These are phyloP conservation scores for Trissoscelio sp. DNA, from an alignment of 2,888 invertebrate species.

Conservation along the genomic window DNA sequence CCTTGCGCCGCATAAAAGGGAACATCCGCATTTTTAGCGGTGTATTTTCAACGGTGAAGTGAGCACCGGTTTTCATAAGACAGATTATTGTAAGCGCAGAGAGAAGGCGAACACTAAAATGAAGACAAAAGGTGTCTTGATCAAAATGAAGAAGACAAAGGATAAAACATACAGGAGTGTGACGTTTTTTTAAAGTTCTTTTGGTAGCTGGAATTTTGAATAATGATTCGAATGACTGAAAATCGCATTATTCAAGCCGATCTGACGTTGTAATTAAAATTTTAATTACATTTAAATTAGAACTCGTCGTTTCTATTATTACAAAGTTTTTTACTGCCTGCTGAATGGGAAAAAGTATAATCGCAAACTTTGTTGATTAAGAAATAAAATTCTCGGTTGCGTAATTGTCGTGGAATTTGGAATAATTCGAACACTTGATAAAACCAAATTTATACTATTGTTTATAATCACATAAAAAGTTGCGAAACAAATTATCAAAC, in stretches of 20 bases:
- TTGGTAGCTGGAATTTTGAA: background rate
- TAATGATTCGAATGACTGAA: background rate
- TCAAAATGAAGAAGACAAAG: constrained; percentile 30
- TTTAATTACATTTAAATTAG: constrained; percentile 37
- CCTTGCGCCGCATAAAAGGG: constrained; percentile 34
- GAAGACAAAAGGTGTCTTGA: constrained; percentile 45
- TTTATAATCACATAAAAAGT: background rate
- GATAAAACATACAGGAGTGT: constrained; percentile 13
- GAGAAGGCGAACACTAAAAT: constrained; percentile 7
- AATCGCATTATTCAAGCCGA: constrained; percentile 24
- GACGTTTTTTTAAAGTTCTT: constrained; percentile 18
- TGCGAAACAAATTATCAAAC: background rate
- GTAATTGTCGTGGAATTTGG: no score
- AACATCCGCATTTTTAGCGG: constrained; percentile 51
- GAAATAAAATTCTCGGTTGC: background rate
- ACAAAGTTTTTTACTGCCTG: background rate
- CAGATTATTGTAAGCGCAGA: constrained; percentile 25
- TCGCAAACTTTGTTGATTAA: background rate
- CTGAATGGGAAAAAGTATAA: background rate
- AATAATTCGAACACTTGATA: no score
- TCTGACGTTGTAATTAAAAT: constrained; percentile 29
- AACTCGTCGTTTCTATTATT: background rate
- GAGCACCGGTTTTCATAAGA: constrained; percentile 43
- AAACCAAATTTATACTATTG: background rate
- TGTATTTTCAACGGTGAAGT: constrained; percentile 47